These are phyloP conservation scores for Heliocidaris erythrogramma DNA, from an alignment of 35 echinoderm and acorn worm species.

Conservation along the genomic window DNA sequence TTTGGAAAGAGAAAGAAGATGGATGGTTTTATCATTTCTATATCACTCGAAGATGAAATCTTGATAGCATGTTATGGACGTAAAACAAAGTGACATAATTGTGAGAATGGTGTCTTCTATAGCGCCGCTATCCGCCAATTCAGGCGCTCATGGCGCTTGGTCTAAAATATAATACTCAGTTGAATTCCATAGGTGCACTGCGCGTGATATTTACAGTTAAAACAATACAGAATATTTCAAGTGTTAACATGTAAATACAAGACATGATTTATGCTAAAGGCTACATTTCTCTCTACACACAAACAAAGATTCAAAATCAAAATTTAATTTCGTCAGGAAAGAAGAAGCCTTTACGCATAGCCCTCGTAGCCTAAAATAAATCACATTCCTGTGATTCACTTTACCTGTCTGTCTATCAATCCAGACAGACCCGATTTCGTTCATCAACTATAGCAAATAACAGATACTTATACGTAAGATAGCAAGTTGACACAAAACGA, in stretches of 20 bases:
- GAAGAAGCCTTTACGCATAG: not conserved
- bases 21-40: not conserved
- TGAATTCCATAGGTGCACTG: no score
- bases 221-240: no score
- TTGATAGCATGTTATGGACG: no score
- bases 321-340: no score
- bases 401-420: not conserved
- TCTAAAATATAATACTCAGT: no score
- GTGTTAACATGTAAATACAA: no score
- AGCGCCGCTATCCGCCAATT: no score
- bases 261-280: not conserved
- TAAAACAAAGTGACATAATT: no score
- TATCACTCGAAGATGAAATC: no score
- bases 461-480: not conserved
- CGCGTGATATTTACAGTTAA: no score
- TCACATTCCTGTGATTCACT: not conserved
- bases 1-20: not conserved
- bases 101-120: no score
- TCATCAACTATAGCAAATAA: not conserved
- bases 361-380: not conserved
- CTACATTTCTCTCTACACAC: not conserved
- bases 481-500: not conserved
- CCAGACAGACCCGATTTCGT: not conserved
- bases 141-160: no score
- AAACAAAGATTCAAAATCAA: not conserved